Evolutionary conservation across 2,113 vertebrate species (phyloP), one percentile per base, ranked within the genome.

Genomic region (Hippocampus abdominalis): DNA sequence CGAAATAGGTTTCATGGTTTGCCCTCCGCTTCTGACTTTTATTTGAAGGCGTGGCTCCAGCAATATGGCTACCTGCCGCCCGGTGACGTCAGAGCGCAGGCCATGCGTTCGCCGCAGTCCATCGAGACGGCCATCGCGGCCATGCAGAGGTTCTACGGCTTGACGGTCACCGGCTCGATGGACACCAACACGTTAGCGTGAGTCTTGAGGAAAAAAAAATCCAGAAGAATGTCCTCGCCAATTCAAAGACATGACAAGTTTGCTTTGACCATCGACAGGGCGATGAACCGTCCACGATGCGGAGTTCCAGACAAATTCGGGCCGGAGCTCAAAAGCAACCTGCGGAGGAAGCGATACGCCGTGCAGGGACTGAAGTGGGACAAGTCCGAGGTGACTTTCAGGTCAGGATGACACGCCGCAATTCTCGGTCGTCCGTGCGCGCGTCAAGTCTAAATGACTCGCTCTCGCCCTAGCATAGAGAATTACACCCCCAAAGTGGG

Each of bases 51-150:
- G 29, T 97, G 95, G 95, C 89, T 97, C 51, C 95, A 97, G 86
- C 93, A 94, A 76, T 96, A 95, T 89, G 95, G 95, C 9, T 96
- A 97, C 90, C 90, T 97, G 79, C 95, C 95, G 67, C 95, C 94
- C 0, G 95, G 95, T 23, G 94, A 97, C 70, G 89, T 95, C 20
- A 87, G 92, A 8, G 94, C 94, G 7, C 95, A 96, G 80, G 94
- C 94, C 7, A 88, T 94, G 70, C 95, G 95, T 65, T 95, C 95
- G 0, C 94, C 94, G 0, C 91, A 95, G 84, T 89, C 95, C 27
- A 85, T 97, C 9, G 83, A 70, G 61, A 76, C 85, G 13, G 95
- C 95, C 1, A 93, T 97, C 12, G 80, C 89, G 0, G 90, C 92
- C 85, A 97, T 97, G 95, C 95, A 97, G 87, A 92, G 79, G 79